Evolutionary conservation across 2,888 invertebrate genomes (phyloP).

Genomic region (Agelastica alni): DNA sequence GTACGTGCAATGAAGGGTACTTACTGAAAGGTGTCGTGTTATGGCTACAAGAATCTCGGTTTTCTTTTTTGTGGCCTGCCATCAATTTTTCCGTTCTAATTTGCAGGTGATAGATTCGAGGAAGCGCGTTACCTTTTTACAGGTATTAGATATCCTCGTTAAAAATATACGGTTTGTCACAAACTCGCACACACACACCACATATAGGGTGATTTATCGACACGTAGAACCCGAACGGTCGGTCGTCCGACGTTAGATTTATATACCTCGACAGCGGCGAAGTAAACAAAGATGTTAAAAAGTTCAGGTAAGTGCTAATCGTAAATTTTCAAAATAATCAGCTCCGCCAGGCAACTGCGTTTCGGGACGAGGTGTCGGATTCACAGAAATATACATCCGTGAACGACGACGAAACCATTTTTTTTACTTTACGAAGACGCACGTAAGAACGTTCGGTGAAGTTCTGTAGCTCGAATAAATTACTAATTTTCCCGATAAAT

Average conservation of each 20-base stretch:
- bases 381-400: conserved; percentile 13
- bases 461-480: no score
- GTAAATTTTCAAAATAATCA: conserved; percentile 36
- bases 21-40: no score
- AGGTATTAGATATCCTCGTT: conserved; percentile 35
- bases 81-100: conserved; percentile 27
- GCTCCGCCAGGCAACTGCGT: conserved; percentile 11
- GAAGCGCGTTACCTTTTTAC: conserved; percentile 39
- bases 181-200: no score
- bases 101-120: conserved; percentile 41
- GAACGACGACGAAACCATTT: no score
- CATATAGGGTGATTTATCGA: conserved; percentile 36
- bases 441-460: no score
- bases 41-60: no score
- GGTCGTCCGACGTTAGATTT: conserved; percentile 34
- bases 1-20: no score
- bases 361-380: conserved; percentile 14
- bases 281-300: conserved; percentile 36
- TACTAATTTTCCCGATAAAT: no score
- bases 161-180: conserved; percentile 37
- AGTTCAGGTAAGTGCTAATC: conserved; percentile 30
- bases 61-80: no score
- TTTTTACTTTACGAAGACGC: no score
- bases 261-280: conserved; percentile 29
- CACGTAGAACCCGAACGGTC: conserved; percentile 26